A percentile compares a stretch with the other conserved stretches of the same genome.
Conservation (phyloP, 2,113 vertebrate genomes). For the Microcebus tavaratra region DNA sequence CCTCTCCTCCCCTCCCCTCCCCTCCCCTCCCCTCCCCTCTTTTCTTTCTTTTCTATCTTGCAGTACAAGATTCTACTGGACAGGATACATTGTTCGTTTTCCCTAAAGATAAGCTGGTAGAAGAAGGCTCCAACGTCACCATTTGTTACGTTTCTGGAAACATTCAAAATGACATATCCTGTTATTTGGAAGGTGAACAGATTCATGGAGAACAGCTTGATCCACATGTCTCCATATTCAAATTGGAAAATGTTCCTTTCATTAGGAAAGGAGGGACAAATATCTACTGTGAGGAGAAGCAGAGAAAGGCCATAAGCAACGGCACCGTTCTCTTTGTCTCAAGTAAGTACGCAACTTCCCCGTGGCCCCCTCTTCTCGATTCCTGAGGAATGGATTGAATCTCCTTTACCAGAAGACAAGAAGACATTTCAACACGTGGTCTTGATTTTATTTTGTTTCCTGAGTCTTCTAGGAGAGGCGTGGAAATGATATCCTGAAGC, state of each 20-base stretch:
- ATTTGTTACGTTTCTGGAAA: conserved; percentile 80
- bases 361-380: neutral
- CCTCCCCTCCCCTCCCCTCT: neutral
- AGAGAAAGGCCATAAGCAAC: accelerated
- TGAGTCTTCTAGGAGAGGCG: neutral
- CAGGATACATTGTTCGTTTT: conserved; percentile 43
- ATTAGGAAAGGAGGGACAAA: neutral
- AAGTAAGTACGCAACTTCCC: conserved; percentile 77
- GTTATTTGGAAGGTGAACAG: neutral
- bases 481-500: neutral
- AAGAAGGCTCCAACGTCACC: conserved; percentile 79
- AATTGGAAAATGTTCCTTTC: conserved; percentile 50
- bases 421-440: neutral
- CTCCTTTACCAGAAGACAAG: neutral
- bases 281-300: neutral
- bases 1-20: no score
- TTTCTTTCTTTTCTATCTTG: neutral
- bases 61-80: conserved; percentile 69
- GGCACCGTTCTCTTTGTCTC: conserved; percentile 73
- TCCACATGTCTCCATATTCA: conserved; percentile 38
- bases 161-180: conserved; percentile 29
- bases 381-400: neutral
- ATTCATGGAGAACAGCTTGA: conserved; percentile 27
- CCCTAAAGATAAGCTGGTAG: conserved; percentile 75
- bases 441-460: neutral